Percentiles rank a stretch among this genome's conserved stretches.
Conservation (phyloP, 2,888 invertebrate genomes). For the Schizaphis graminum region DNA sequence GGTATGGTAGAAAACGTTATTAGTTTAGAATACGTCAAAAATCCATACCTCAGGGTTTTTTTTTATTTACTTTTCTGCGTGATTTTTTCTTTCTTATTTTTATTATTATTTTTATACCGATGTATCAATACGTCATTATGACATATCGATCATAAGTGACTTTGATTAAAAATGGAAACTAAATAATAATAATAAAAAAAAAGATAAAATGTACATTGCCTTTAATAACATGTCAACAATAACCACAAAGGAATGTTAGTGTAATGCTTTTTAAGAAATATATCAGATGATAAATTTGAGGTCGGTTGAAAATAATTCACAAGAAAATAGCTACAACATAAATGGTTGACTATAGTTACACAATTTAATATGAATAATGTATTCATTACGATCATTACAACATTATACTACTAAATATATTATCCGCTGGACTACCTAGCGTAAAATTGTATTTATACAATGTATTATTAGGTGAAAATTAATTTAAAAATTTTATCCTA, state of each 20-base stretch:
- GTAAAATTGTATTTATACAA: no score
- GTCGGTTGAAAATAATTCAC: not conserved
- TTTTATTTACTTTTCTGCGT: slow-evolving; percentile 19
- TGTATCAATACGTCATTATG: slow-evolving; percentile 52
- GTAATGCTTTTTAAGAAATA: slow-evolving; percentile 1
- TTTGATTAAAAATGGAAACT: slow-evolving; percentile 60
- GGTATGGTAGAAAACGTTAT: slow-evolving; percentile 16
- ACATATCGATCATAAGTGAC: slow-evolving; percentile 63
- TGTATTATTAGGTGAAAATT: not conserved
- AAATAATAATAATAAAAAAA: slow-evolving; percentile 9
- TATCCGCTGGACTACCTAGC: not conserved
- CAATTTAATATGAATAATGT: not conserved
- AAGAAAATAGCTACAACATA: slow-evolving; percentile 15
- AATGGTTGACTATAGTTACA: not conserved
- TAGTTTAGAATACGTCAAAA: slow-evolving; percentile 48
- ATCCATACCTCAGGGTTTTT: not conserved
- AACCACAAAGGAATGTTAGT: slow-evolving; percentile 41
- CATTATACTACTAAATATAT: not conserved
- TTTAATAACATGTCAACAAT: slow-evolving; percentile 61
- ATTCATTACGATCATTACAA: not conserved
- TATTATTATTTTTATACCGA: slow-evolving; percentile 19
- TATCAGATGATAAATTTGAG: slow-evolving; percentile 42
- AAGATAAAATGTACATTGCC: slow-evolving; percentile 41
- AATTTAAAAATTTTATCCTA: not conserved
- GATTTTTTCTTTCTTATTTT: slow-evolving; percentile 10